Percentiles rank a stretch among this genome's conserved stretches.
These are phyloP conservation scores for Phocides pigmalion DNA, from an alignment of 1,140 invertebrate genomes.

Conservation along the genomic window DNA sequence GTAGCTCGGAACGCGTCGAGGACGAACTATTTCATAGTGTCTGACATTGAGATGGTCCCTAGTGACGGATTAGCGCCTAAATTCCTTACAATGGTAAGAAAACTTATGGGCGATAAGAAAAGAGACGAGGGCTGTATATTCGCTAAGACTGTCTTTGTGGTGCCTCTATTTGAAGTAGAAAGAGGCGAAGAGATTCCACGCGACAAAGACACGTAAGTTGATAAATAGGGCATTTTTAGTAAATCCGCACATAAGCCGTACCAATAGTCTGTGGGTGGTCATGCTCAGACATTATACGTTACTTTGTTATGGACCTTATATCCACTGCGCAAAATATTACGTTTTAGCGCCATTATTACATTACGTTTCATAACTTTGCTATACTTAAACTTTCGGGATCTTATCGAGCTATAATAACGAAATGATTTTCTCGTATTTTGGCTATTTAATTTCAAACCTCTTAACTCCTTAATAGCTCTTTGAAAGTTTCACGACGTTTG, in stretches of 20 bases:
- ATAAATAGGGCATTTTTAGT: conserved; percentile 48
- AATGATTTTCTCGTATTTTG: neutral
- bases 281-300: conserved; percentile 6
- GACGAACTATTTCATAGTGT: conserved; percentile 89
- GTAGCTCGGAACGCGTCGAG: conserved; percentile 86
- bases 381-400: neutral
- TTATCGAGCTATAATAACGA: neutral
- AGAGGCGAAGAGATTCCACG: conserved; percentile 84
- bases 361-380: neutral
- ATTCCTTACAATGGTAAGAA: conserved; percentile 86
- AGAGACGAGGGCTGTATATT: conserved; percentile 70
- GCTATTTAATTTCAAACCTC: neutral
- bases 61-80: conserved; percentile 86
- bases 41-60: conserved; percentile 90
- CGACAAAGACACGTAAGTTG: conserved; percentile 84
- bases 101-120: conserved; percentile 74
- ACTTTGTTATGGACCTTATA: neutral
- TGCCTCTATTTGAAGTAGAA: conserved; percentile 91
- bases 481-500: conserved; percentile 4
- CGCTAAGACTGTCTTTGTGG: conserved; percentile 86
- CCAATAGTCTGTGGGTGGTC: conserved; percentile 19
- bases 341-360: neutral
- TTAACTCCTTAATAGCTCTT: neutral
- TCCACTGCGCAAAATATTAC: neutral
- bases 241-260: conserved; percentile 13